Evolutionary conservation across 1,140 invertebrate species (phyloP).

Genomic region (Sycophaga agraensis): DNA sequence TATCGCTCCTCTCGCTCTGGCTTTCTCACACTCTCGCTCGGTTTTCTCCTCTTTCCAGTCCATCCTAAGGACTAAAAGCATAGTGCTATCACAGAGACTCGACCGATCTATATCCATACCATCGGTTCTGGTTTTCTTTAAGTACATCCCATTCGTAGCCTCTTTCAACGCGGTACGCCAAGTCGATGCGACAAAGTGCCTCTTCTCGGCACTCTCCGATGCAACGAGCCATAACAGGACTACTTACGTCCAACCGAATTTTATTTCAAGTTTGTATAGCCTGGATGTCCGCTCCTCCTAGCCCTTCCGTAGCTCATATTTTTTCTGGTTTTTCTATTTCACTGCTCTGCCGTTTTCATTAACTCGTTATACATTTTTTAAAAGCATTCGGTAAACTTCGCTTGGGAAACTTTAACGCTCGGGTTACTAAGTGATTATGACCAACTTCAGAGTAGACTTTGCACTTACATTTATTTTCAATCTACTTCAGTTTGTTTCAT

Average conservation of each 20-base stretch:
- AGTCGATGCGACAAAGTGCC: constrained; percentile 26
- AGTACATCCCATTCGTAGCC: constrained; percentile 22
- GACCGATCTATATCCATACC: constrained; percentile 25
- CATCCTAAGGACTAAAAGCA: constrained; percentile 7
- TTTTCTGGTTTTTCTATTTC: background rate
- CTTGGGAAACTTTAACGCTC: too few species aligned
- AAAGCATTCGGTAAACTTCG: background rate
- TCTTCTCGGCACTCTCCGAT: constrained; percentile 14
- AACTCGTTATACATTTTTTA: constrained; percentile 32
- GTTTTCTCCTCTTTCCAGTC: background rate
- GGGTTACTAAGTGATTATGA: too few species aligned
- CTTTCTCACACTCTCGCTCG: background rate
- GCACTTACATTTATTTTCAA: too few species aligned
- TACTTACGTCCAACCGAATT: constrained; percentile 27
- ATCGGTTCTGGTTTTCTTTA: constrained; percentile 29
- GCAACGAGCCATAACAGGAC: constrained; percentile 23
- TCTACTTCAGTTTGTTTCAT: too few species aligned
- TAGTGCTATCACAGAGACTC: constrained; percentile 10
- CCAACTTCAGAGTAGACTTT: too few species aligned
- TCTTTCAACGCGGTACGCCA: constrained; percentile 12
- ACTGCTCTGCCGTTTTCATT: constrained; percentile 20
- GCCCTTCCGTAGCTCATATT: background rate
- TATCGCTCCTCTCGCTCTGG: background rate
- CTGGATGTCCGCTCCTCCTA: background rate
- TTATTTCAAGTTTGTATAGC: constrained; percentile 7